Conservation (phyloP, 2,888 invertebrate genomes). For the Antitype chi region DNA sequence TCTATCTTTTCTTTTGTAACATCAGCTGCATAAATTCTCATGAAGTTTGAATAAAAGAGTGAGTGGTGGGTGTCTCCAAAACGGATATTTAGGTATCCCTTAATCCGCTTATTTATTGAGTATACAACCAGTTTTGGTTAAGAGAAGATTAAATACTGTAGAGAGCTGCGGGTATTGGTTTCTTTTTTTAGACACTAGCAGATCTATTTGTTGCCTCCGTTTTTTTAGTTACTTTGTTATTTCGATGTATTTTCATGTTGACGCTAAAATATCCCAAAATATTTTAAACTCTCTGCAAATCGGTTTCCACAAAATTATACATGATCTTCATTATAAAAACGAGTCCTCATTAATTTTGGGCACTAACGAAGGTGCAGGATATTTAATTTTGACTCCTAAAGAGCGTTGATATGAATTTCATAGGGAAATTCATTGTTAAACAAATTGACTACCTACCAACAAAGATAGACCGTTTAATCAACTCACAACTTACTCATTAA, state of each 20-base stretch:
- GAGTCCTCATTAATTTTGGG: slow-evolving; percentile 2
- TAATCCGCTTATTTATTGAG: slow-evolving; percentile 33
- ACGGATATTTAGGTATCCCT: background rate
- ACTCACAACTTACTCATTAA: background rate
- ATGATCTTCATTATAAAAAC: background rate
- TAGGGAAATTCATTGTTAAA: background rate
- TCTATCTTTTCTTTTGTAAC: background rate
- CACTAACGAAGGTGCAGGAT: slow-evolving; percentile 11
- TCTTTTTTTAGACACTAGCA: background rate
- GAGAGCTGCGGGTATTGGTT: background rate
- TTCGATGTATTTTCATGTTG: background rate
- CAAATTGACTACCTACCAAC: background rate
- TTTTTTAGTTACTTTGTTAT: background rate
- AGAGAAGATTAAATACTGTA: background rate
- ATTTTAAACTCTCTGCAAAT: background rate
- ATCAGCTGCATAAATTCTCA: slow-evolving; percentile 17
- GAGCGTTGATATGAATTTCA: background rate
- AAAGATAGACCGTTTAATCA: background rate
- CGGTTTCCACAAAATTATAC: slow-evolving; percentile 1
- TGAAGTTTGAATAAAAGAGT: slow-evolving; percentile 1
- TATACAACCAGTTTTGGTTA: background rate
- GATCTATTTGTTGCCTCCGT: background rate
- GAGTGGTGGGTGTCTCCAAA: background rate
- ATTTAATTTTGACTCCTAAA: slow-evolving; percentile 1
- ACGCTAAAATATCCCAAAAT: background rate